Conservation (phyloP, 2,888 invertebrate species). For the Thereva unica region DNA sequence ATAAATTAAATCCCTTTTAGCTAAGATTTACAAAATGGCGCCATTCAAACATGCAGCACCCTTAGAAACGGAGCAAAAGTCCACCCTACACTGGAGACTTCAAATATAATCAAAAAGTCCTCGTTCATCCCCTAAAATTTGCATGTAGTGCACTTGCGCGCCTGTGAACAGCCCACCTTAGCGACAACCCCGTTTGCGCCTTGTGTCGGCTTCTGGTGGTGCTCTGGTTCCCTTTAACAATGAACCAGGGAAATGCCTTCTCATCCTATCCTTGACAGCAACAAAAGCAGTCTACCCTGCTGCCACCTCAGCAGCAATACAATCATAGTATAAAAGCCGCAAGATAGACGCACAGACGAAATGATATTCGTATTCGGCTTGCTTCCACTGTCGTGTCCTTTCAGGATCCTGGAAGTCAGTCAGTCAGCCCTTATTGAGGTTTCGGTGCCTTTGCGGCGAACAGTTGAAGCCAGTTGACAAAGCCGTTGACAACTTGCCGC, state of each 20-base stretch:
- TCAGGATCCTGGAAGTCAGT: slow-evolving; percentile 25
- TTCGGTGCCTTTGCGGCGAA: slow-evolving; percentile 29
- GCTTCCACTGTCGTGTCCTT: background rate
- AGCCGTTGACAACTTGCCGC: slow-evolving; percentile 25
- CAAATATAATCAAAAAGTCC: slow-evolving; percentile 16
- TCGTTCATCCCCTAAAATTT: slow-evolving; percentile 13
- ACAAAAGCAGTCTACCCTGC: slow-evolving; percentile 18
- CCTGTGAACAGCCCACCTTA: slow-evolving; percentile 5
- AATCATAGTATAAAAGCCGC: slow-evolving; percentile 17
- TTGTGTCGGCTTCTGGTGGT: no score
- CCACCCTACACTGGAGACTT: slow-evolving; percentile 28
- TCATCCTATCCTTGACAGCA: slow-evolving; percentile 16
- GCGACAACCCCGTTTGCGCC: no score
- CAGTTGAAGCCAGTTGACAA: slow-evolving; percentile 26
- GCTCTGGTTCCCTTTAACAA: no score
- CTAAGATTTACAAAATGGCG: slow-evolving; percentile 31
- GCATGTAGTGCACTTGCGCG: slow-evolving; percentile 34
- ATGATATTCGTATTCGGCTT: slow-evolving; percentile 8
- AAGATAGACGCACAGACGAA: slow-evolving; percentile 7
- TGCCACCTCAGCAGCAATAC: slow-evolving; percentile 18
- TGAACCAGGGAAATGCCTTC: slow-evolving; percentile 14
- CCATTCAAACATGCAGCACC: slow-evolving; percentile 25
- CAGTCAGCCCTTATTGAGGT: slow-evolving; percentile 33
- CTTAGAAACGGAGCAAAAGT: slow-evolving; percentile 27
- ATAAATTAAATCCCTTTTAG: slow-evolving; percentile 34